phyloP scores from a whole-genome alignment of 2,888 invertebrate genomes.

The Protophormia terraenovae region DNA sequence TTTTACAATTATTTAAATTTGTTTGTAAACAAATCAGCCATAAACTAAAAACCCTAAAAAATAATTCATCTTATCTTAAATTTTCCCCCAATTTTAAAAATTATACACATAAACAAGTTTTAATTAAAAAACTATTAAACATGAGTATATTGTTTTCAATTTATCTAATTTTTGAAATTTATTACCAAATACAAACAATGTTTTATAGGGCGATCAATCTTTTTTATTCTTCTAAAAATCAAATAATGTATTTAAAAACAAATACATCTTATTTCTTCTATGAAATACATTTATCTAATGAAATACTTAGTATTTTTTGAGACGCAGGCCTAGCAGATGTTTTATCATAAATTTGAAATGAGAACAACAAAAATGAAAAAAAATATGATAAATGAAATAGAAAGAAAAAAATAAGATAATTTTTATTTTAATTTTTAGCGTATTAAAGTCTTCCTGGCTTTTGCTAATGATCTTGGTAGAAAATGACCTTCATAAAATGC shows the following conservation, averaged over 20 bases:
- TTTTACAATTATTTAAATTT: no score
- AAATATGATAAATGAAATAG: neutral
- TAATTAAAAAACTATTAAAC: no score
- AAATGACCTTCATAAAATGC: constrained; percentile 33
- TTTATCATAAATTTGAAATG: constrained; percentile 49
- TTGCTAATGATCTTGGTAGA: constrained; percentile 31
- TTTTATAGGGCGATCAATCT: constrained; percentile 10
- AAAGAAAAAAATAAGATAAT: neutral
- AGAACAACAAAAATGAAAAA: neutral
- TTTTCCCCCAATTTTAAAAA: no score
- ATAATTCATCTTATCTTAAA: no score
- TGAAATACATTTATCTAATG: neutral
- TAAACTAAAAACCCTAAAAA: no score
- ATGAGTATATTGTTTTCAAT: neutral
- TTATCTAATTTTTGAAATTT: neutral
- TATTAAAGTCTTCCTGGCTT: constrained; percentile 34
- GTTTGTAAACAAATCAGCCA: no score
- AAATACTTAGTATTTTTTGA: neutral
- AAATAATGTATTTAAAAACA: constrained; percentile 45
- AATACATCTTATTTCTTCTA: constrained; percentile 25
- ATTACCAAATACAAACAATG: constrained; percentile 15
- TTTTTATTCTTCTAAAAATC: neutral
- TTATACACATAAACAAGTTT: no score
- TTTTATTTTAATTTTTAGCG: neutral
- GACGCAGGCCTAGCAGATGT: constrained; percentile 28